phyloP scores from a whole-genome alignment of 2,797 vertebrate species.

The Enteromius trimaculatus region DNA sequence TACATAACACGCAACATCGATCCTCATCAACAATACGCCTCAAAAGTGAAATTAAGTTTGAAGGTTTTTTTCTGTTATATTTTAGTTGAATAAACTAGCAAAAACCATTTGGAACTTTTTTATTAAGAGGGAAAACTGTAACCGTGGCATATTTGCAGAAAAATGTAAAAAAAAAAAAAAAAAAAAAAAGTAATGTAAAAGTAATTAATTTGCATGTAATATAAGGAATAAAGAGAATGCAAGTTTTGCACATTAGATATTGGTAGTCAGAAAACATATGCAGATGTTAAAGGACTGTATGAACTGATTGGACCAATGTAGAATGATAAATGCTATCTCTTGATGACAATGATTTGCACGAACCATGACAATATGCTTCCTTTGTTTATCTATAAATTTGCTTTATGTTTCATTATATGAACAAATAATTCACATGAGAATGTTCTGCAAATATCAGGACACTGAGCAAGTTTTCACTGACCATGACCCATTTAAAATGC shows the following conservation, averaged over 20 bases:
- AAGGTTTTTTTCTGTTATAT: no score
- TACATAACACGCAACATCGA: neutral
- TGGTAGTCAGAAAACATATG: neutral
- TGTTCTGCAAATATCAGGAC: constrained; percentile 12
- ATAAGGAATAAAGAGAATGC: neutral
- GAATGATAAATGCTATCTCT: neutral
- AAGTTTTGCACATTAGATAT: neutral
- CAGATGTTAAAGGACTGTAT: neutral
- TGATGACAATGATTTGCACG: neutral
- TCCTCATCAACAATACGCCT: neutral
- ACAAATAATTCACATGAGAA: neutral
- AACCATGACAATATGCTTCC: neutral
- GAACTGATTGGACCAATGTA: neutral
- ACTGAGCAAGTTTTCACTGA: constrained; percentile 15
- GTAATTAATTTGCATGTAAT: neutral
- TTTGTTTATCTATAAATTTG: neutral
- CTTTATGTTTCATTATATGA: neutral
- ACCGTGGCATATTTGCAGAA: neutral
- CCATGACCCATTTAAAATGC: constrained; percentile 20
- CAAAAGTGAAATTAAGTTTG: neutral
- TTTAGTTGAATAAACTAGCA: neutral
- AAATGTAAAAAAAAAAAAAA: neutral
- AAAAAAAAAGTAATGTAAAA: no score
- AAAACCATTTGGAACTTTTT: no score
- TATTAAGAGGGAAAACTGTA: neutral